Base-by-base conservation (phyloP, 2,888 invertebrate species). In the Alsophila aescularia region DNA sequence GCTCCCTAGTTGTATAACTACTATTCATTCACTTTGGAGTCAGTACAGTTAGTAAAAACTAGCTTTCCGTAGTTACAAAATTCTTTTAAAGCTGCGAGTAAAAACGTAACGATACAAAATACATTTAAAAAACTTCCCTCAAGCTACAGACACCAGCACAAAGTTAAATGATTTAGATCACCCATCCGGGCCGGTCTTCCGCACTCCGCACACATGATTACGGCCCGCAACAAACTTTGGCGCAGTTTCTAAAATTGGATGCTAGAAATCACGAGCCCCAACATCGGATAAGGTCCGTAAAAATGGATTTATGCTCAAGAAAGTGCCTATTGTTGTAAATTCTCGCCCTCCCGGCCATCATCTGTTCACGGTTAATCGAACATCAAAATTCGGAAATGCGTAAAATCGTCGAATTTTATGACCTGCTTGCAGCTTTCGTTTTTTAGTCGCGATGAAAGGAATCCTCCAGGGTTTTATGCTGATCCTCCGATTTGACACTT, bases 301-400 rank as follows among this genome's bases (percentile, higher is more conserved):
- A 64, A 63, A 61, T 56, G 58, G 66, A 73, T 70, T 73, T 67
- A 69, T 69, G 68, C 68, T 62, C 57, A 65, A 72, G 70, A 72
- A 70, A 72, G 65, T 76, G 70, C 72, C 75, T 70, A 75, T 79
- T 77, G 77, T 75, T 75, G 69, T 74, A 78, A 77, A 71, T 77
- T 76, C 70, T 73, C 73, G 64, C 73, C 71, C 72, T 68, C 65
- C 69, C 64, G 65, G 70, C 70, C 73, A 69, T 72, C 66, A 62
- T 66, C 65, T 62, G 68, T 73, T 75, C 69, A 75, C 73, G 80
- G 73, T 74, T 72, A 72, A 73, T 67, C 74, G 79, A 72, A 77
- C 77, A 80, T 76, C 69, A 72, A 79, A 76, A 79, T 71, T 79
- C 79, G 76, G 73, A 75, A 77, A 76, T 75, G 77, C 81, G 80